Base-by-base conservation (phyloP, 30 jellyfish, hydroid and myxozoan species). In the Cassiopea xamachana region DNA sequence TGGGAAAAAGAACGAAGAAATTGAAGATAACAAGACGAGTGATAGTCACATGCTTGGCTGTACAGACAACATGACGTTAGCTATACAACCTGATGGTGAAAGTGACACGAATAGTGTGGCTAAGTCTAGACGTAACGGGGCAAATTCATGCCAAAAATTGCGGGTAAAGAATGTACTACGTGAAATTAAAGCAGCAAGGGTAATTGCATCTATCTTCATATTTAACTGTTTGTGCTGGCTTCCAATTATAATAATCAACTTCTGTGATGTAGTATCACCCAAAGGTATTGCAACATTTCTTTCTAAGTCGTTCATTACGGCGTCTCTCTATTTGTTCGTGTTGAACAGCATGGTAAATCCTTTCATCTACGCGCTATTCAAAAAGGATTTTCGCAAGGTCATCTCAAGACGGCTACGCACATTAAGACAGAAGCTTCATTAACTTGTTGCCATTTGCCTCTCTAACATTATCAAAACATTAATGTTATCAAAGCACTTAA, bases 161-260 rank as follows among this genome's bases (percentile, higher is more conserved):
- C 84, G 46, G 46, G 80, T 81, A 60, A 27, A 82, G 60, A 86
- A 46, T 62, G 43, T 86, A 43, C 10, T 86, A 43, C 80, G 80
- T 44, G 98, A 92, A 48, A 80, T 92, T 1, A 92, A 92, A 72
- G 93, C 92, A 18, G 94, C 94, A 10, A 84, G 69, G 85, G 77
- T 81, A n/a, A 92, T 92, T 2, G 98, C 95, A 7, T 44, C 50
- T 17, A 85, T 92, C 7, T 92, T 92, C 86, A 46, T 75, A 7
- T 51, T 86, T 47, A 92, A 92, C 79, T 80, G 90, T 64, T 17
- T 92, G 46, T 92, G 98, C 82, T 92, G 98, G 98, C 84, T 92
- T 19, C 98, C 98, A 13, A 77, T 92, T 16, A 92, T 92, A 55
- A 60, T 84, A 61, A 92, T 92, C 75, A 92, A 92, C 60, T 62